Base-by-base conservation (phyloP, 2,888 invertebrate genomes). In the Trissoscelio sp. region DNA sequence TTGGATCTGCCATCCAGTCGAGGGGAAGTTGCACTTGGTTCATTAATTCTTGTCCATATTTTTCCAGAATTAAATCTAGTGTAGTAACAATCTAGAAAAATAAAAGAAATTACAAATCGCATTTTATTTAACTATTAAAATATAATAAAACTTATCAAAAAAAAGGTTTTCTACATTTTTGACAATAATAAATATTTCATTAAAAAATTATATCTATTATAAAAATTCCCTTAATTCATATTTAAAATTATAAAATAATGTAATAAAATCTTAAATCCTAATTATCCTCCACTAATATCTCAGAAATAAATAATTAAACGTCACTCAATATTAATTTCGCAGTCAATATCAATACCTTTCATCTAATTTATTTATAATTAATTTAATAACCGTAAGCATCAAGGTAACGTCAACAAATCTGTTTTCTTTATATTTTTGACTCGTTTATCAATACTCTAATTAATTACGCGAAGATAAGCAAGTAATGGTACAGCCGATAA, bases 1-100 rank as follows among this genome's bases (percentile, higher is more conserved):
- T 93, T 0, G 97, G 97, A 89, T 96, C 94, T 0, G 95, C 95
- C 75, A 92, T 90, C 84, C 86, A 88, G 44, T 91, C 90, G 7
- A 90, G 82, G 2, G 88, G 87, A 11, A 87, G 53, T 22, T 73
- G 84, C 0, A 83, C 51, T 28, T 91, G 91, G 0, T 83, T 84
- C 9, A 79, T 67, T 20, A 90, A 42, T 1, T 85, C 78, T 18
- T 84, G 87, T 2, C 87, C 85, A 20, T 89, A 88, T 6, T 85
- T 83, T 44, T 89, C 88, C 44, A 91, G 66, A 9, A 85, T 86
- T 3, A 80, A 62, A 53, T 90, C 87, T 64, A 91, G 75, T 12
- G 87, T 85, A 1, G 74, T 83, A 0, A 89, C 87, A n/a, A 88
- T 85, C 91, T 91, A 60, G 0, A 80, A 77, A 44, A n/a, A n/a